These are phyloP conservation scores for Paguma larvata DNA, from an alignment of 2,797 vertebrate species.

Conservation along the genomic window DNA sequence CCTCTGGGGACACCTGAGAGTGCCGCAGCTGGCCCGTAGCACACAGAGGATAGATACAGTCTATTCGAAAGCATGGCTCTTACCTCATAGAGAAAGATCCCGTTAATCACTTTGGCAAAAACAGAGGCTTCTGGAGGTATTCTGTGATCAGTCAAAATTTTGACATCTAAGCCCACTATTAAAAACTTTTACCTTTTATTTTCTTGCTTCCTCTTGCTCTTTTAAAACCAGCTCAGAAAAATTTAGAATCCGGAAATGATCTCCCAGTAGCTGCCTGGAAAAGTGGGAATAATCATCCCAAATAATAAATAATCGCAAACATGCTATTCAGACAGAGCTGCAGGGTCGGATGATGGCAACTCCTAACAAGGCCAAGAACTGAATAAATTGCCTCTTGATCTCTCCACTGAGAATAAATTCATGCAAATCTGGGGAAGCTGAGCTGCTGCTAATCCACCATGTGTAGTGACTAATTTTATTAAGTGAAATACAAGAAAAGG, in stretches of 20 bases:
- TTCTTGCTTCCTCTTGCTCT: not conserved
- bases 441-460: constrained; percentile 78
- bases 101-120: not conserved
- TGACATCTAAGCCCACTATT: not conserved
- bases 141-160: not conserved
- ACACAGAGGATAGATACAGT: fast-evolving
- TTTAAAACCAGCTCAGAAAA: constrained; percentile 52
- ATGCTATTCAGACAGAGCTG: constrained; percentile 30
- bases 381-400: constrained; percentile 80
- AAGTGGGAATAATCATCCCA: constrained; percentile 60
- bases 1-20: no score
- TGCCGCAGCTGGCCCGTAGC: no score
- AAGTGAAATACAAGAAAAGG: constrained; percentile 77
- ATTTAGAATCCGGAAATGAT: constrained; percentile 30
- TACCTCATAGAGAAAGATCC: not conserved
- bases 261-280: not conserved
- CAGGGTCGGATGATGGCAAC: constrained; percentile 51
- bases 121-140: not conserved
- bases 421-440: constrained; percentile 61
- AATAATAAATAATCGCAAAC: constrained; percentile 70
- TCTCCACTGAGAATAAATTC: constrained; percentile 71
- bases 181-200: not conserved
- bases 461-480: constrained; percentile 75
- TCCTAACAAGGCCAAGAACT: constrained; percentile 73
- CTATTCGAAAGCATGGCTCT: not conserved